These are phyloP conservation scores for Allobates femoralis DNA, from an alignment of 2,797 vertebrate genomes.

Conservation along the genomic window DNA sequence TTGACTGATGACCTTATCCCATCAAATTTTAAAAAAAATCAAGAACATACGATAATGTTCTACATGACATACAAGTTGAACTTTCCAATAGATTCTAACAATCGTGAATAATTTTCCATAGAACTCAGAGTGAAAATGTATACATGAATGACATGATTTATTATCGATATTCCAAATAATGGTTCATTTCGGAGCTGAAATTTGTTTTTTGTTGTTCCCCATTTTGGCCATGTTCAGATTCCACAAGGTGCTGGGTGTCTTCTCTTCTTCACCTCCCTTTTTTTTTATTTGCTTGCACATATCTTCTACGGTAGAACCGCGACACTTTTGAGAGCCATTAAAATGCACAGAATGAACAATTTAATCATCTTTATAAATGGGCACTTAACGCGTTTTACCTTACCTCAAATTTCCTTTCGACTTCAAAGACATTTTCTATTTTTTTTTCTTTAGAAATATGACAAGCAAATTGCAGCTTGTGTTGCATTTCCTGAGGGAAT, in stretches of 20 bases:
- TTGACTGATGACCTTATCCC: not conserved
- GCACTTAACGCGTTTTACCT: conserved; percentile 62
- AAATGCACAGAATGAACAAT: not conserved
- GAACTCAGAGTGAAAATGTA: too few relatives aligned
- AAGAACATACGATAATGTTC: not conserved
- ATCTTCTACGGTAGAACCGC: not conserved
- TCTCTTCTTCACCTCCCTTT: not conserved
- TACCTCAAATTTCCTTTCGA: conserved; percentile 66
- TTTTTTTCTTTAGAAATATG: conserved; percentile 49
- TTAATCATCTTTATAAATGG: conserved; percentile 49
- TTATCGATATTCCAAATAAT: too few relatives aligned
- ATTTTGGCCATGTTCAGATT: not conserved
- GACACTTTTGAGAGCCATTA: not conserved
- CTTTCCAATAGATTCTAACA: too few relatives aligned
- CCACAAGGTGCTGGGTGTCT: not conserved
- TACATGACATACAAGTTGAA: not conserved
- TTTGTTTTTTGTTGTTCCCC: too few relatives aligned
- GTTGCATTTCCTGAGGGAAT: conserved; percentile 19
- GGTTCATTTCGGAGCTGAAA: too few relatives aligned
- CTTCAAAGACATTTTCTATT: conserved; percentile 63
- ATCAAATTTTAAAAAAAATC: not conserved
- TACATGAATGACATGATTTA: too few relatives aligned
- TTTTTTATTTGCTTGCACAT: not conserved
- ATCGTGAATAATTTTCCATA: too few relatives aligned
- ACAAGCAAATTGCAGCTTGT: conserved; percentile 25